Conservation (phyloP, 2,888 invertebrate species). For the Oscheius myriophilus region DNA sequence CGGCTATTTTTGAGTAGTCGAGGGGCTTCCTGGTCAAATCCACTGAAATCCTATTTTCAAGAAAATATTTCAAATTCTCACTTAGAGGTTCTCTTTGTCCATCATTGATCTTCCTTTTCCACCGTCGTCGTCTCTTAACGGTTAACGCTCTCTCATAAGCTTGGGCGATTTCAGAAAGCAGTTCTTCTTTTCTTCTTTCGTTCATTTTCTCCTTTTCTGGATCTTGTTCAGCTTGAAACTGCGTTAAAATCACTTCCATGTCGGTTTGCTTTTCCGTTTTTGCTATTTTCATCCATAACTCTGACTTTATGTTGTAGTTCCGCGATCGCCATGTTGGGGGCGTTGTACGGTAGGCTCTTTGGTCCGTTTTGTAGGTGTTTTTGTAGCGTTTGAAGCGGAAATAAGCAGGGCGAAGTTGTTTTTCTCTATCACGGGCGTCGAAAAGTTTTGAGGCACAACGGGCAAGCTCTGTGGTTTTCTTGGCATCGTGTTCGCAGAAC, state of each 20-base stretch:
- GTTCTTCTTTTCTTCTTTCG: constrained; percentile 9
- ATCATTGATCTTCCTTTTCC: constrained; percentile 4
- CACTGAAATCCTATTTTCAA: constrained; percentile 17
- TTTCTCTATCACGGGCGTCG: constrained; percentile 32
- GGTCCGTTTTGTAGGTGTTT: too few species aligned
- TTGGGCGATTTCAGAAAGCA: constrained; percentile 1
- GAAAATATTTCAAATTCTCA: not conserved
- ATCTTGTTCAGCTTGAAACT: constrained; percentile 3
- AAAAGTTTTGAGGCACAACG: constrained; percentile 53
- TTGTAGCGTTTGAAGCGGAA: too few species aligned
- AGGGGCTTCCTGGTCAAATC: not conserved
- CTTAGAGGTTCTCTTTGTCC: constrained; percentile 19
- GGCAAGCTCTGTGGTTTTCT: constrained; percentile 51
- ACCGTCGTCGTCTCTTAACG: not conserved
- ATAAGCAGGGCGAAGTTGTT: not conserved
- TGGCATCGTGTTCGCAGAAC: constrained; percentile 55
- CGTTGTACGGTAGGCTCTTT: too few species aligned
- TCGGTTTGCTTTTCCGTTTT: not conserved
- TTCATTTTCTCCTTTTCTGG: too few species aligned
- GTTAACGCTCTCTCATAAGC: constrained; percentile 3
- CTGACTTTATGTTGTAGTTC: too few species aligned
- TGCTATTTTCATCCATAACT: constrained; percentile 3
- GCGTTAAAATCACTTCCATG: constrained; percentile 1
- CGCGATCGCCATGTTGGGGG: too few species aligned
- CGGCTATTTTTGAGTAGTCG: constrained; percentile 22